Conservation (phyloP, 2,888 invertebrate genomes). For the Uloborus plumipes region DNA sequence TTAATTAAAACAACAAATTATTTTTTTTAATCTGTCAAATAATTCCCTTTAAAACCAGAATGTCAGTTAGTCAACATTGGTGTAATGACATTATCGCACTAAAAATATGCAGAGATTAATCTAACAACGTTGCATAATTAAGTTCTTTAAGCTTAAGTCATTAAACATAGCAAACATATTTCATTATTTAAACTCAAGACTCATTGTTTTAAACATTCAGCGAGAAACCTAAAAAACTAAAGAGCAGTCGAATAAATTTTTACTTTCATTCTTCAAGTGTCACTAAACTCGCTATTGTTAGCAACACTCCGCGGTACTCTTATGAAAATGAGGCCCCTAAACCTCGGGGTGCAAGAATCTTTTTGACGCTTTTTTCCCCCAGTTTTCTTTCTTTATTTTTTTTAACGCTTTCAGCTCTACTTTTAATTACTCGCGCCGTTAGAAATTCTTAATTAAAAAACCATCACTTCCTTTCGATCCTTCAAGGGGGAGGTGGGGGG, state of each 20-base stretch:
- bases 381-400: slow-evolving; percentile 24
- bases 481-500: neutral
- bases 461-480: slow-evolving; percentile 53
- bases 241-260: neutral
- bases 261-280: slow-evolving; percentile 4
- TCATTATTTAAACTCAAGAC: no score
- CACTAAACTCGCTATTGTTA: slow-evolving; percentile 1
- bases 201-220: no score
- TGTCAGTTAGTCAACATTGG: no score
- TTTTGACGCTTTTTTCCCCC: slow-evolving; percentile 18
- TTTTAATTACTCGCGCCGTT: slow-evolving; percentile 56
- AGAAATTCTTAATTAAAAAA: slow-evolving; percentile 61
- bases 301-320: slow-evolving; percentile 9
- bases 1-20: no score
- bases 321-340: slow-evolving; percentile 27
- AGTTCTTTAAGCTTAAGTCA: no score
- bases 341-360: slow-evolving; percentile 11
- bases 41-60: no score
- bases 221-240: neutral
- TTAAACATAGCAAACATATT: no score
- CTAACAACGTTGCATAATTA: no score
- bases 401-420: slow-evolving; percentile 27
- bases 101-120: no score
- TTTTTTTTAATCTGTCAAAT: no score
- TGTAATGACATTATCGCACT: no score